These are phyloP conservation scores for Psittacula echo DNA, from an alignment of 2,797 vertebrate species.

Conservation along the genomic window DNA sequence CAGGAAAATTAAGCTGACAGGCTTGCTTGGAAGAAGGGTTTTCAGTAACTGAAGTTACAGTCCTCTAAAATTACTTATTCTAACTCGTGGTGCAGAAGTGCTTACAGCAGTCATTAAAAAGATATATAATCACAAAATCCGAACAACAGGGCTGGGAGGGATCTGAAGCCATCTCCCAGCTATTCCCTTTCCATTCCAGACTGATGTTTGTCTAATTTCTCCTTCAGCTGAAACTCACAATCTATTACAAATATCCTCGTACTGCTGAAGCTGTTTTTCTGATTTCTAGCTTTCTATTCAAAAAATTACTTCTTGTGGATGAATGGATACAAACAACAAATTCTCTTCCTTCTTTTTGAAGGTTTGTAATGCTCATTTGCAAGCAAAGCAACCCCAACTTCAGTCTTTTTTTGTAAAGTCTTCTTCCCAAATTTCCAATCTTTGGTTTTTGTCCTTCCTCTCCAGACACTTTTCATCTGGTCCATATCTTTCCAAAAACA, in stretches of 20 bases:
- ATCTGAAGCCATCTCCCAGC: not conserved
- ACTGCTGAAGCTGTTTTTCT: not conserved
- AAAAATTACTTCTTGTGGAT: not conserved
- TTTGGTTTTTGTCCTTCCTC: not conserved
- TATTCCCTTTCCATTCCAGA: not conserved
- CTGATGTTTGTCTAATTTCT: not conserved
- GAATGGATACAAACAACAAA: not conserved
- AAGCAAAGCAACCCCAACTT: not conserved
- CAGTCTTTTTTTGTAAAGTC: not conserved
- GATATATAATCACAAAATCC: not conserved
- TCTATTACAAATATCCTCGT: not conserved
- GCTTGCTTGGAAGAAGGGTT: not conserved
- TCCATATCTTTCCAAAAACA: not conserved
- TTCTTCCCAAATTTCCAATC: not conserved
- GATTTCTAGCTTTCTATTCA: not conserved
- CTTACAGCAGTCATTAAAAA: constrained; percentile 16
- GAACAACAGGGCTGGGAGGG: not conserved
- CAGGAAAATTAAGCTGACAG: not conserved
- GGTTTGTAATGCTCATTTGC: not conserved
- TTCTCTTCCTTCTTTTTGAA: not conserved
- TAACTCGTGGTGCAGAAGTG: not conserved
- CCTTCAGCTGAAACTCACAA: not conserved
- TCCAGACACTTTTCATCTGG: not conserved
- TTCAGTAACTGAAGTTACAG: not conserved
- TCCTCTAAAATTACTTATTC: not conserved